Evolutionary conservation across 2,113 vertebrate species (phyloP), one percentile per base, ranked within the genome.

Genomic region (Pimephales promelas): DNA sequence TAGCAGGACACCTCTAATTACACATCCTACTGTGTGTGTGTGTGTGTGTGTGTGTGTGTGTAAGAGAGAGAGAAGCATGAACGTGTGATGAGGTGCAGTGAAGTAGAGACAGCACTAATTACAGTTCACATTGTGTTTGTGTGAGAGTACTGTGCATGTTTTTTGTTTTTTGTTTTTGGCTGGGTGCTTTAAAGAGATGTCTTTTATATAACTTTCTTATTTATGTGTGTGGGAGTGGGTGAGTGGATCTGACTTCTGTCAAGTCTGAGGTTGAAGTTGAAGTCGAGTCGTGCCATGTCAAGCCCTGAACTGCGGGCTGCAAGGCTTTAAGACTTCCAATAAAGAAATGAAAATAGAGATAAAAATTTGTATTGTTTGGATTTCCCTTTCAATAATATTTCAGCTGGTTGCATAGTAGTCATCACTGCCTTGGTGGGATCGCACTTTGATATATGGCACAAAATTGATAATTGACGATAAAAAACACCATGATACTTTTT

Each of bases 1-100:
- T 84, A 84, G 83, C 74, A 76, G 83, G 83, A 84, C 74, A 57
- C 49, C 74, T 78, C 83, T 84, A 84, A 84, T 84, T 84, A 66
- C 78, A 80, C 61, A 56, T 70, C 66, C 49, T 59, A 71, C 49
- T 77, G 83, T 49, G 14, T 73, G 2, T 59, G 43, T 64, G 20
- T 64, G 57, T 61, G 13, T 28, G n/a, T 77, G 83, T 49, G 14
- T 73, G 2, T 59, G 43, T 64, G 20, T 64, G 57, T 61, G 13
- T 28, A n/a, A n/a, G 28, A 28, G 28, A 28, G 28, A 28, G 28
- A 28, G 28, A 56, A 61, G 31, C 73, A 66, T 76, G 52, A 77
- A 40, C 47, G 18, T 52, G 57, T 83, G 71, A 83, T 83, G 73
- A 83, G 79, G 64, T 81, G 82, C 59, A 68, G 59, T 62, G 56